Base-by-base conservation (phyloP, 2,113 vertebrate species). In the Anthoscopus minutus region DNA sequence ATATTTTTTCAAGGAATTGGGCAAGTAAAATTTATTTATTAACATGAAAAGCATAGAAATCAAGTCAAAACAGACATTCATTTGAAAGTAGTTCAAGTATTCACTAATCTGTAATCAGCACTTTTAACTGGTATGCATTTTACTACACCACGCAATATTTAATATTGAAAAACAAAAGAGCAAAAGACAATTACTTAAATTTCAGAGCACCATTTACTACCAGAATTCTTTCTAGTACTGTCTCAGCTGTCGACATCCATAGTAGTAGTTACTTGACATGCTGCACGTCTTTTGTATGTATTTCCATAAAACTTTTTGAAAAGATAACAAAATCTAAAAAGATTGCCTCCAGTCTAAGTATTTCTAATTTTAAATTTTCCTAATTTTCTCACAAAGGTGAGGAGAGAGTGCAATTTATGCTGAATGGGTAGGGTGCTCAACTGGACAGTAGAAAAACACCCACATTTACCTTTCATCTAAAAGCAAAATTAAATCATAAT, bases 381-480 rank as follows among this genome's bases (percentile, higher is more conserved):
- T 31, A 9, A 54, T 65, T 78, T 66, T 77, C 22, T 60, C 7
- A 2, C 0, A 0, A 31, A 83, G 42, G 56, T 62, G 25, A 70
- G 31, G 24, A 13, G 0, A 0, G 9, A 20, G 5, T 7, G 2
- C 12, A 78, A 28, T n/a, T 56, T 50, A 54, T 40, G 7, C 42
- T 57, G 28, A 73, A 69, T 23, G 13, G 20, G 20, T 31, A 56
- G 19, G 13, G 9, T 73, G 25, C 10, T 89, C 47, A 72, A 13
- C 15, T 17, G 40, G 48, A 57, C 31, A 60, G 58, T 7, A 6
- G 15, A 62, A 92, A 86, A 19, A 0, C 38, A 60, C 8, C 27
- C 27, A 4, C 18, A 28, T 37, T 87, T 67, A 61, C 11, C 13
- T 83, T 77, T 27, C 33, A 40, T 11, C 45, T 16, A 40, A 65